Evolutionary conservation across 2,113 vertebrate species (phyloP), one percentile per base, ranked within the genome.

Genomic region (Poecilia latipinna): DNA sequence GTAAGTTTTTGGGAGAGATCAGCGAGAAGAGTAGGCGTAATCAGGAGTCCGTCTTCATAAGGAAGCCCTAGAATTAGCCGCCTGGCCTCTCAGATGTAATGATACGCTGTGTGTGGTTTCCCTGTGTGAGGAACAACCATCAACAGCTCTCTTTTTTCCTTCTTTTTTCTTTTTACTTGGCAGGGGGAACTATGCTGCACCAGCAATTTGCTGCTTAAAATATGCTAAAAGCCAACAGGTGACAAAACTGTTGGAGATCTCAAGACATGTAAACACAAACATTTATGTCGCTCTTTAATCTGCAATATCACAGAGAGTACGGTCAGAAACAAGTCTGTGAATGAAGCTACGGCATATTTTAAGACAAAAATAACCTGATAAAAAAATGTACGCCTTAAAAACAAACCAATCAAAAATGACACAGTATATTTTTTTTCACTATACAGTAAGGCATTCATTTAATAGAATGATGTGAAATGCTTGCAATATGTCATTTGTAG

Each of bases 61-160:
- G 86, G 83, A 80, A 91, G 88, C 78, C 83, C 90, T 91, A 88
- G 80, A 91, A 89, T 91, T 90, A 91, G 83, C 89, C 85, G 86
- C 83, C 54, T 83, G 89, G 86, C 91, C 90, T 90, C 87, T 89
- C 74, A 63, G 84, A 82, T 82, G 82, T 93, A 90, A 90, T 91
- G 88, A 91, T 90, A 93, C 44, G 32, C 80, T 48, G 44, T 89
- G 78, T 73, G 66, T 37, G 68, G 78, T 63, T 85, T 79, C 75
- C 70, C 89, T 84, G 82, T 79, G 54, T 84, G 82, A 75, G 63
- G 74, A 83, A 80, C 90, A 86, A 74, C 70, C 72, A 80, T 73
- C 88, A 84, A 68, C 81, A 74, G 72, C 72, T 75, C 61, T 57
- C 69, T 68, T 33, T 2, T 39, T 61, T 39, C 51, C 15, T 1